Conservation (phyloP, 2,888 invertebrate genomes). For the Pediacus dermestoides region DNA sequence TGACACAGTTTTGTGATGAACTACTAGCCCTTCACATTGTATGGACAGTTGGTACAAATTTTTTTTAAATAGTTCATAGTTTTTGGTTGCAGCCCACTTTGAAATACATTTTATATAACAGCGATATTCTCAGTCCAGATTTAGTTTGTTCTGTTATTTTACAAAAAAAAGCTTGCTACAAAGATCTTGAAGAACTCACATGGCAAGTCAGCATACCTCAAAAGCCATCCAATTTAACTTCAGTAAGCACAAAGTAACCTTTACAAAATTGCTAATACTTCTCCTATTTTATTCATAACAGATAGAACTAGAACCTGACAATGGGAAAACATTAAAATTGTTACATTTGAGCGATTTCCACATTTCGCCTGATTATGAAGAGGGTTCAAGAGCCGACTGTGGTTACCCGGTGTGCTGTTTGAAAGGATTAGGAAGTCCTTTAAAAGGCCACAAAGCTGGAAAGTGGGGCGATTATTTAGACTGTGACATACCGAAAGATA, state of each 20-base stretch:
- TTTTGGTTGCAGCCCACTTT: constrained; percentile 27
- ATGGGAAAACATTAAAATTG: constrained; percentile 46
- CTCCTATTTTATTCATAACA: no score
- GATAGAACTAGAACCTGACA: constrained; percentile 1
- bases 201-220: constrained; percentile 24
- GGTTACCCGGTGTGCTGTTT: constrained; percentile 78
- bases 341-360: constrained; percentile 76
- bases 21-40: constrained; percentile 25
- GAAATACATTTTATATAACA: constrained; percentile 26
- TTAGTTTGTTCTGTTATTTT: constrained; percentile 29
- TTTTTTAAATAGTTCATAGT: no score
- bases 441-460: constrained; percentile 56
- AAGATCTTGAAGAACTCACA: constrained; percentile 22
- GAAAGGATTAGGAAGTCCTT: constrained; percentile 52
- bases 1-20: constrained; percentile 24
- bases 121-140: constrained; percentile 29
- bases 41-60: no score
- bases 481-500: constrained; percentile 70
- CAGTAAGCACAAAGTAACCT: no score
- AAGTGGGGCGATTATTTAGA: constrained; percentile 75
- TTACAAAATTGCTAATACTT: no score
- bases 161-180: constrained; percentile 29
- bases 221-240: constrained; percentile 10
- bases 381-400: constrained; percentile 66
- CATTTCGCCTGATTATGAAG: constrained; percentile 69